A percentile compares a stretch with the other conserved stretches of the same genome.
Conservation (phyloP, 1,140 invertebrate genomes). For the Phocides pigmalion region DNA sequence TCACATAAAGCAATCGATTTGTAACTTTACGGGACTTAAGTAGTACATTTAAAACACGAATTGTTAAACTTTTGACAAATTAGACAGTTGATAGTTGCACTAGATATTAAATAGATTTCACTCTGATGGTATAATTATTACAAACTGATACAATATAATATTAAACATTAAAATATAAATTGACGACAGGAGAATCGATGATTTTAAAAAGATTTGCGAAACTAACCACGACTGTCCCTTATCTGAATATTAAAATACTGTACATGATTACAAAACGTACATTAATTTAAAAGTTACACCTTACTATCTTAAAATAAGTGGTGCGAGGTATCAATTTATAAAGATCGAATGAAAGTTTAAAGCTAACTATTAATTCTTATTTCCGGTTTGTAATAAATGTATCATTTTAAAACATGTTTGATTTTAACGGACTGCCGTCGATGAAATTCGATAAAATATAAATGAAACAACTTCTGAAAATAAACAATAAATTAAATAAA, state of each 20-base stretch:
- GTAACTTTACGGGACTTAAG: constrained; percentile 6
- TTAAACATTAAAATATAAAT: not conserved
- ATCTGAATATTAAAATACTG: too few species aligned
- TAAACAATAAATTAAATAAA: not conserved
- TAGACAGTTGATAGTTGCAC: constrained; percentile 62
- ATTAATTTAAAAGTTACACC: too few species aligned
- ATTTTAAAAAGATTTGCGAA: too few species aligned
- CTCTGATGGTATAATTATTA: constrained; percentile 19
- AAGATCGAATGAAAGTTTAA: too few species aligned
- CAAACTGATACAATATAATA: not conserved
- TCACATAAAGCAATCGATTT: constrained; percentile 18
- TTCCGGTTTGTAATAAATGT: constrained; percentile 6
- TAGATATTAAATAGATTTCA: constrained; percentile 44
- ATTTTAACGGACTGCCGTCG: not conserved
- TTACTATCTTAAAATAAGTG: too few species aligned
- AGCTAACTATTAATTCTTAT: not conserved
- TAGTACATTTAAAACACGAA: constrained; percentile 18
- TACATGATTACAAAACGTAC: not conserved
- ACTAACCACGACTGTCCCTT: too few species aligned
- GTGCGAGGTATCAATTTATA: too few species aligned
- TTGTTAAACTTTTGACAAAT: constrained; percentile 40
- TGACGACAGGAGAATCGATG: not conserved
- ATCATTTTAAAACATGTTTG: constrained; percentile 8
- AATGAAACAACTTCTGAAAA: not conserved
- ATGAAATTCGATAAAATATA: not conserved